Percentiles rank a stretch among this genome's conserved stretches.
Conservation (phyloP, 2,113 vertebrate genomes). For the Neolamprologus toae region DNA sequence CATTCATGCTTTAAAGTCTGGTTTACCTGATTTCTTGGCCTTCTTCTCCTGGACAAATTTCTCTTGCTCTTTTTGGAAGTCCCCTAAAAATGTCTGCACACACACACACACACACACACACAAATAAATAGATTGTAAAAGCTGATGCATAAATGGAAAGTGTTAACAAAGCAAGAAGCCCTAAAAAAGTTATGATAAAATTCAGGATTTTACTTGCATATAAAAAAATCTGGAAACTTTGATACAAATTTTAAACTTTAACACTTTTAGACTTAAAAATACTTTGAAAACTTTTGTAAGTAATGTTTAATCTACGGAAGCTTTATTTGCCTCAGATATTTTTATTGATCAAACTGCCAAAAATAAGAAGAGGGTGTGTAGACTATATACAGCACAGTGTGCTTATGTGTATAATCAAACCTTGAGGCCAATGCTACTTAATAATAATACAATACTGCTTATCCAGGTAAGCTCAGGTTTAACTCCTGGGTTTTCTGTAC, state of each 20-base stretch:
- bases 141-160: neutral
- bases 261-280: neutral
- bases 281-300: rapidly evolving
- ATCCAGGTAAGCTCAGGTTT: neutral
- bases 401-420: neutral
- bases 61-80: conserved; percentile 97
- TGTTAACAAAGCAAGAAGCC: neutral
- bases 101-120: neutral
- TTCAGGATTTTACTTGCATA: neutral
- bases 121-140: neutral
- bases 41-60: conserved; percentile 97
- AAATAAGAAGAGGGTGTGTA: neutral
- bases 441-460: neutral
- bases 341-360: neutral
- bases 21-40: conserved; percentile 85
- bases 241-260: neutral
- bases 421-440: neutral
- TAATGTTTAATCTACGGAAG: rapidly evolving
- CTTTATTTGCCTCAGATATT: rapidly evolving
- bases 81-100: conserved; percentile 89
- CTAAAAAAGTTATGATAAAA: neutral
- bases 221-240: neutral
- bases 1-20: too few relatives aligned
- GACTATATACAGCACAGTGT: neutral
- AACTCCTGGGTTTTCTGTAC: neutral